Percentiles rank a stretch among this genome's conserved stretches.
phyloP scores from a whole-genome alignment of 2,888 invertebrate genomes.

The Bellardia bayeri region DNA sequence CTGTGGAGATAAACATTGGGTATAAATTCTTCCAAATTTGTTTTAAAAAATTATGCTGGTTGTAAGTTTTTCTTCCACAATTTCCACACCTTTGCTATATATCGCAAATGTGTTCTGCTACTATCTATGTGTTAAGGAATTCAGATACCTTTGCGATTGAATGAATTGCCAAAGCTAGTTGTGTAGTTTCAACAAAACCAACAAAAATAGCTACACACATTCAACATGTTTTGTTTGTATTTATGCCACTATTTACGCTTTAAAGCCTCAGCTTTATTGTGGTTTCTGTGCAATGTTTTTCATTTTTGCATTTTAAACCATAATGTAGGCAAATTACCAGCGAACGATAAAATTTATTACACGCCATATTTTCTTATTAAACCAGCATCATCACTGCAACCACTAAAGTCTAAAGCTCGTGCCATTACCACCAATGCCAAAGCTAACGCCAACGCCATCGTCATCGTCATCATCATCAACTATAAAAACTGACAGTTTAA shows the following conservation, averaged over 20 bases:
- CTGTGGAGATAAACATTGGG: no score
- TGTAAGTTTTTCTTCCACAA: neutral
- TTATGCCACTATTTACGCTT: conserved; percentile 1
- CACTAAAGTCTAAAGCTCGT: conserved; percentile 18
- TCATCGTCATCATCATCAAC: conserved; percentile 28
- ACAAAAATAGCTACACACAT: conserved; percentile 15
- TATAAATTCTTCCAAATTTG: no score
- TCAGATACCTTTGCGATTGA: neutral
- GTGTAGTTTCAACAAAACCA: neutral
- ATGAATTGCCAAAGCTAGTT: neutral
- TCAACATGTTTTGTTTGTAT: neutral
- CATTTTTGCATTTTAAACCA: conserved; percentile 12
- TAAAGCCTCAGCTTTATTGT: conserved; percentile 40
- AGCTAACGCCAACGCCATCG: neutral
- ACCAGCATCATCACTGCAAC: conserved; percentile 40
- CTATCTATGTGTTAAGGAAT: neutral
- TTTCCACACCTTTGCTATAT: neutral
- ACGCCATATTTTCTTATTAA: conserved; percentile 60
- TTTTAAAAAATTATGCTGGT: neutral
- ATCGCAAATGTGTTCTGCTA: no score
- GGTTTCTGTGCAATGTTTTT: conserved; percentile 18
- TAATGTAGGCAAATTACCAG: conserved; percentile 73
- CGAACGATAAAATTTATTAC: conserved; percentile 63
- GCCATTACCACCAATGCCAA: conserved; percentile 13
- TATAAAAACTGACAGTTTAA: conserved; percentile 59